These are phyloP conservation scores for Euglossa dilemma DNA, from an alignment of 1,140 invertebrate species.

Conservation along the genomic window DNA sequence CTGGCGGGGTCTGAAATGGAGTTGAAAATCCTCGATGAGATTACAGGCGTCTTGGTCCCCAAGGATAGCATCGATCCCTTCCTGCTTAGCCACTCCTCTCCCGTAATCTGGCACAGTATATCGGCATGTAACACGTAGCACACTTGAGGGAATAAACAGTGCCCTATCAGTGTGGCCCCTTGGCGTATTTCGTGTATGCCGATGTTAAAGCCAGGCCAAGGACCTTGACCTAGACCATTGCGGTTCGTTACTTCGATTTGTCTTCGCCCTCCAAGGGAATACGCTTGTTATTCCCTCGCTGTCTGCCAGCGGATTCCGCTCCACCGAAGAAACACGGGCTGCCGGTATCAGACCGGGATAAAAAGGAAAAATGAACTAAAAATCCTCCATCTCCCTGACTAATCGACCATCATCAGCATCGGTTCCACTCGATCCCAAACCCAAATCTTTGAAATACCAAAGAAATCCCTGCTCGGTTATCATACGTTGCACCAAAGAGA, in stretches of 20 bases:
- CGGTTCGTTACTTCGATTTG: constrained; percentile 42
- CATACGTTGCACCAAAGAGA: too few relatives aligned
- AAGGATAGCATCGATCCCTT: constrained; percentile 45
- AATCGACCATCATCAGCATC: too few relatives aligned
- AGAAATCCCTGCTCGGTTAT: too few relatives aligned
- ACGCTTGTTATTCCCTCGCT: neutral
- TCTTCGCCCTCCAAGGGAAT: constrained; percentile 43
- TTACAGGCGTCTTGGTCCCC: constrained; percentile 31
- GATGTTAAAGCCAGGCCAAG: constrained; percentile 18
- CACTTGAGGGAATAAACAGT: constrained; percentile 45
- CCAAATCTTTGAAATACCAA: too few relatives aligned
- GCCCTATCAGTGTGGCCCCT: constrained; percentile 22
- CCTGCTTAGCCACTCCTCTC: constrained; percentile 7
- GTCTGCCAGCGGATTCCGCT: neutral
- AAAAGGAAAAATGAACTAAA: too few relatives aligned
- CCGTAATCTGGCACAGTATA: constrained; percentile 20
- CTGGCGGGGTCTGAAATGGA: constrained; percentile 21
- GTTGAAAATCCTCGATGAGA: constrained; percentile 34
- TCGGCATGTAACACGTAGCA: constrained; percentile 38
- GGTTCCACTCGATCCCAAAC: too few relatives aligned
- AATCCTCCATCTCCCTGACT: too few relatives aligned
- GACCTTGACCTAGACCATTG: constrained; percentile 57
- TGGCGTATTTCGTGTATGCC: constrained; percentile 39
- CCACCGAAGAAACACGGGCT: neutral
- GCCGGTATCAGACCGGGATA: too few relatives aligned